A percentile compares a stretch with the other conserved stretches of the same genome.
Evolutionary conservation across 2,113 vertebrate species (phyloP).

Genomic region (Diglossa brunneiventris): DNA sequence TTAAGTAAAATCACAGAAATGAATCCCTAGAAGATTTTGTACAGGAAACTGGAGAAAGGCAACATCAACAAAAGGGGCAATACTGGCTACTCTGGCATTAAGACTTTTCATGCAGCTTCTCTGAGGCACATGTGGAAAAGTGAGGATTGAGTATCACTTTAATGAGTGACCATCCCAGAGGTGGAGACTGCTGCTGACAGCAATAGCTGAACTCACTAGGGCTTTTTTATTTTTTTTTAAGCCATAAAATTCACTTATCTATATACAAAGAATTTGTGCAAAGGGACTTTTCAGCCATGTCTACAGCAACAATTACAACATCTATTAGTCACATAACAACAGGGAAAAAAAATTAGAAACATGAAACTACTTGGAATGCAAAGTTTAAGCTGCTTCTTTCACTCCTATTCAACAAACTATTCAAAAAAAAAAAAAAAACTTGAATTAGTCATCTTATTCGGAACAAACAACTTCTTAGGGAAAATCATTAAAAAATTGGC

Average conservation of each 20-base stretch:
- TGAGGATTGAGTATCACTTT: neutral
- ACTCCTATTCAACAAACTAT: neutral
- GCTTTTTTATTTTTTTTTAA: neutral
- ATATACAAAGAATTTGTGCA: neutral
- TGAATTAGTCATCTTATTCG: neutral
- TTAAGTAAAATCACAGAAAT: neutral
- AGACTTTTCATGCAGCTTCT: neutral
- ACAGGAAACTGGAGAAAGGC: neutral
- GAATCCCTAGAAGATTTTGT: neutral
- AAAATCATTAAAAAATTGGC: neutral
- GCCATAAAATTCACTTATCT: neutral
- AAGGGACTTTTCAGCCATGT: neutral
- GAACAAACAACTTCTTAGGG: neutral
- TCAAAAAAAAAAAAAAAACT: neutral
- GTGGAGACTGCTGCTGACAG: neutral
- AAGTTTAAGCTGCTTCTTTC: neutral
- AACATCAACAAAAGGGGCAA: neutral
- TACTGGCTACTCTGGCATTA: neutral
- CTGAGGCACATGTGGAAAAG: neutral
- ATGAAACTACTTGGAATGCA: neutral
- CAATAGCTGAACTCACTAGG: neutral
- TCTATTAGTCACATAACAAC: neutral
- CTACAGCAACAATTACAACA: neutral
- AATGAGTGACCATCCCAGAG: neutral
- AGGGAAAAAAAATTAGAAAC: neutral